These are phyloP conservation scores for Micrasema minimum DNA, from an alignment of 1,140 invertebrate species.

Conservation along the genomic window DNA sequence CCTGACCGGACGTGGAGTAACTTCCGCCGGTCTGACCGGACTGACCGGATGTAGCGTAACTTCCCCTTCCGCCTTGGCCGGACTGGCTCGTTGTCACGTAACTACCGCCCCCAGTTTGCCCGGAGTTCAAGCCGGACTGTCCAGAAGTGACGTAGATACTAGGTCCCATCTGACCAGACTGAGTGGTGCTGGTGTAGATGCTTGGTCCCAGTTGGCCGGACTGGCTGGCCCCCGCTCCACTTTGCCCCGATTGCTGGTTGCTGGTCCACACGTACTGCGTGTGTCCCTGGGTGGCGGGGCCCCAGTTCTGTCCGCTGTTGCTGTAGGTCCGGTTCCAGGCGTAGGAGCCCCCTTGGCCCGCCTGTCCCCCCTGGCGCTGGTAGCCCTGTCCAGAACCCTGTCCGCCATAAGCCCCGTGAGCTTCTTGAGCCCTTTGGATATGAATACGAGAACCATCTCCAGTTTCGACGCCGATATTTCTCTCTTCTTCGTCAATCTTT, in stretches of 20 bases:
- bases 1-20: slow-evolving; percentile 15
- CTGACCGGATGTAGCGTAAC: slow-evolving; percentile 2
- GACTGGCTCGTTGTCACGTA: not conserved
- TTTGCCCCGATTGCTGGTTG: not conserved
- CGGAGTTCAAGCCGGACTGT: not conserved
- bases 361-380: slow-evolving; percentile 1
- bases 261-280: not conserved
- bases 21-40: not conserved
- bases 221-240: slow-evolving; percentile 2
- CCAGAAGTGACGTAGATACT: not conserved
- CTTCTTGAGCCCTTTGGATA: slow-evolving; percentile 41
- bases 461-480: slow-evolving; percentile 50
- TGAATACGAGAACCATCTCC: slow-evolving; percentile 63
- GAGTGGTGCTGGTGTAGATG: too few species aligned
- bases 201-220: slow-evolving; percentile 7
- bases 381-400: not conserved
- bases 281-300: slow-evolving; percentile 1
- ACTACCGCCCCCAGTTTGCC: slow-evolving; percentile 18
- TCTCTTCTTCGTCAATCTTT: slow-evolving; percentile 58
- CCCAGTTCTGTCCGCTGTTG: slow-evolving; percentile 24
- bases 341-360: not conserved
- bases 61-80: slow-evolving; percentile 4
- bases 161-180: not conserved
- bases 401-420: slow-evolving; percentile 15
- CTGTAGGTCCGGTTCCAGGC: slow-evolving; percentile 34